Conservation (phyloP, 1,140 invertebrate genomes). For the Aporrectodea caliginosa region DNA sequence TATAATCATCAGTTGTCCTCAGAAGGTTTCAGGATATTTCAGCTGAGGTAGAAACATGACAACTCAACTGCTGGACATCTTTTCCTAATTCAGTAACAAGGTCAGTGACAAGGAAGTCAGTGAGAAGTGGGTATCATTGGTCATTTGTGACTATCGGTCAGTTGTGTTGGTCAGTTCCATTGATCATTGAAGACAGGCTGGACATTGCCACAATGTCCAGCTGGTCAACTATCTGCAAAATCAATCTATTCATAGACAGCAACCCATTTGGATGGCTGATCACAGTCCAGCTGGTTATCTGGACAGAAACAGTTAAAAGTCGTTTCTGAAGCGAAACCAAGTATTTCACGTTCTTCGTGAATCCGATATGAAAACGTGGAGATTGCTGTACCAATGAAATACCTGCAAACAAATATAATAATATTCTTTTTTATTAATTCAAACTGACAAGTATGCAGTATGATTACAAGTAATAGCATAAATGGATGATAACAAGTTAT, state of each 20-base stretch:
- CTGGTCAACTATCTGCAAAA: no score
- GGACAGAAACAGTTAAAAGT: conserved; percentile 86
- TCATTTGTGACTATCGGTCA: background rate
- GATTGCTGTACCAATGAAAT: conserved; percentile 85
- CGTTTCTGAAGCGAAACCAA: conserved; percentile 72
- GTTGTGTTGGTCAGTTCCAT: background rate
- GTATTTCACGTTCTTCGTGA: conserved; percentile 92
- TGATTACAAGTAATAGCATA: conserved; percentile 33
- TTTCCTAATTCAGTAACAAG: background rate
- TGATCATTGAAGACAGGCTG: background rate
- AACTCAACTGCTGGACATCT: no score
- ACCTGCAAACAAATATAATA: conserved; percentile 59
- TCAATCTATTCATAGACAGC: conserved; percentile 36
- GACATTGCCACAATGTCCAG: no score
- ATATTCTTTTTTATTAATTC: no score
- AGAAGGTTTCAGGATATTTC: no score
- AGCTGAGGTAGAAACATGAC: no score
- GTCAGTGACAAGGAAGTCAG: background rate
- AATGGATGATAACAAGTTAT: no score
- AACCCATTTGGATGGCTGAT: conserved; percentile 59
- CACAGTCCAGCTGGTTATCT: conserved; percentile 47
- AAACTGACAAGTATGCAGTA: no score
- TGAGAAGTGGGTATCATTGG: background rate
- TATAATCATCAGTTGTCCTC: no score
- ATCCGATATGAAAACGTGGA: conserved; percentile 95